Conservation (phyloP, 2,888 invertebrate species). For the Stratiomys singularior region DNA sequence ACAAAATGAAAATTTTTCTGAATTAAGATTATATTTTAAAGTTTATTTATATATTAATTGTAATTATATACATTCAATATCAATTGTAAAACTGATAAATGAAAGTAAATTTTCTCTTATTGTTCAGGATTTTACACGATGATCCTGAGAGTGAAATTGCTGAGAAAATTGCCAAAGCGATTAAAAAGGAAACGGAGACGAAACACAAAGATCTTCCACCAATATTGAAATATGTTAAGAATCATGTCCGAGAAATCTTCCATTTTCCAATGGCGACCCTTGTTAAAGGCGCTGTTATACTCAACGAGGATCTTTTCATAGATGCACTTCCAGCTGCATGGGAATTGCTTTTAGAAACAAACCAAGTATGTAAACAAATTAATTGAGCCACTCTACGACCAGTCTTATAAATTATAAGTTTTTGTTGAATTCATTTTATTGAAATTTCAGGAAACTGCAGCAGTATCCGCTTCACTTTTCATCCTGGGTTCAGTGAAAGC, state of each 20-base stretch:
- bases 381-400: too few species aligned
- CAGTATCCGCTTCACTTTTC: slow-evolving; percentile 88
- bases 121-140: slow-evolving; percentile 55
- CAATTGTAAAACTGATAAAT: too few species aligned
- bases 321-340: slow-evolving; percentile 93
- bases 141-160: slow-evolving; percentile 63
- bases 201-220: slow-evolving; percentile 72
- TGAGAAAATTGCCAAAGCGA: slow-evolving; percentile 61
- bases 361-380: slow-evolving; percentile 65
- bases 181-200: slow-evolving; percentile 65
- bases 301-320: slow-evolving; percentile 86
- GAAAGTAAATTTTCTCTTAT: too few species aligned
- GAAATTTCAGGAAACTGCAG: slow-evolving; percentile 79
- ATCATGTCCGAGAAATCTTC: slow-evolving; percentile 85
- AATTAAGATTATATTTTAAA: too few species aligned
- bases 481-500: slow-evolving; percentile 93
- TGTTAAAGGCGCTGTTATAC: slow-evolving; percentile 89
- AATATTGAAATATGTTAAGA: slow-evolving; percentile 83
- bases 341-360: slow-evolving; percentile 93
- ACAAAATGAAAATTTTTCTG: too few species aligned
- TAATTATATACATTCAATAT: too few species aligned
- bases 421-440: not conserved
- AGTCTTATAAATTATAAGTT: too few species aligned
- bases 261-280: slow-evolving; percentile 88
- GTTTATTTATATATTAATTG: too few species aligned